Base-by-base conservation (phyloP, 2,888 invertebrate species). In the Galerucella nymphaeae region DNA sequence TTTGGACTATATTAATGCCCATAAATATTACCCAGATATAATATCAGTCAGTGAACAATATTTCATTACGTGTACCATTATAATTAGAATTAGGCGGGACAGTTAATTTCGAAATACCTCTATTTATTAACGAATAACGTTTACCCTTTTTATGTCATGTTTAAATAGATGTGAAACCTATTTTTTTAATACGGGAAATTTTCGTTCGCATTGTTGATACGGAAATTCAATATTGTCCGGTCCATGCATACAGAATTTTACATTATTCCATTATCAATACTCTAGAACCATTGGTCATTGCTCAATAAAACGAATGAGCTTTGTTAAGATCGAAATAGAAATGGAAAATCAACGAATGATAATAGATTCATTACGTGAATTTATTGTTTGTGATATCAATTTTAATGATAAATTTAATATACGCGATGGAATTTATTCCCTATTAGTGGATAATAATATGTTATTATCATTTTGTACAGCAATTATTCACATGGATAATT, bases 91-190 rank as follows among this genome's bases (percentile, higher is more conserved):
- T 10, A 18, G 53, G 53, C 18, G 53, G 53, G 53, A 53, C 53
- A 10, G 53, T 13, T 45, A 53, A 18, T 53, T 53, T 53, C 18
- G 18, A 53, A 53, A 53, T 53, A 53, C 18, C 53, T 18, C 53
- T 53, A 18, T 53, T 53, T 53, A 53, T 53, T 48, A 48, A 14
- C 14, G 48, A 48, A 14, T 48, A 48, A 48, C 48, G 16, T 53
- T 53, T 53, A 53, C 53, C 53, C 53, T 53, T 53, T 53, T 53
- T 53, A 53, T 53, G 53, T 53, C 18, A 18, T 53, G 53, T 53
- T 11, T 6, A 53, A 4, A 18, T 18, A 18, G 10, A 18, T 16
- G 18, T 53, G 10, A 53, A 53, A 53, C 53, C 9, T 53, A 53
- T 53, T 53, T 53, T n/a, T 53, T 16, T 9, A 53, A 10, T 16